Evolutionary conservation across 2,888 invertebrate genomes (phyloP).

Genomic region (Plusia festucae): DNA sequence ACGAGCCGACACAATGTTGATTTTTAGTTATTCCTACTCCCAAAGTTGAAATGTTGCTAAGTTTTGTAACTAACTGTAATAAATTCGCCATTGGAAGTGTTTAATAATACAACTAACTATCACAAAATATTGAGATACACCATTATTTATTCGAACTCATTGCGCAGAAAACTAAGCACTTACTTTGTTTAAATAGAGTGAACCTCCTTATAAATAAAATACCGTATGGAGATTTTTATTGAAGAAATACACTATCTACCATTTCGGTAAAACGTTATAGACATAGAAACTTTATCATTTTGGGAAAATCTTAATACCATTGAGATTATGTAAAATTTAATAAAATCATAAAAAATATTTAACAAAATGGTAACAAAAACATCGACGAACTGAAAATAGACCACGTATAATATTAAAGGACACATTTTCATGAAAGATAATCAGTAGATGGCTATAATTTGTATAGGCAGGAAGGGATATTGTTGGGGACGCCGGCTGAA

Average conservation of each 20-base stretch:
- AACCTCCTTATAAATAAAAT: too few relatives aligned
- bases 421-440: slow-evolving; percentile 40
- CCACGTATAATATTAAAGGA: slow-evolving; percentile 29
- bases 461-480: slow-evolving; percentile 62
- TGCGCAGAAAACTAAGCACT: too few relatives aligned
- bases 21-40: too few relatives aligned
- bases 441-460: slow-evolving; percentile 60
- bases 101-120: too few relatives aligned
- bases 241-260: too few relatives aligned
- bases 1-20: too few relatives aligned
- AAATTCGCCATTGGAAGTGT: neutral
- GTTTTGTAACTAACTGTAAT: slow-evolving; percentile 35
- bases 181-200: too few relatives aligned
- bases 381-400: slow-evolving; percentile 14
- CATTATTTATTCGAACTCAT: too few relatives aligned
- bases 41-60: too few relatives aligned
- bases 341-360: neutral
- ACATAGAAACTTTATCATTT: neutral
- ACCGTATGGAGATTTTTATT: too few relatives aligned
- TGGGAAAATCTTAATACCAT: neutral
- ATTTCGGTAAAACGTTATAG: too few relatives aligned
- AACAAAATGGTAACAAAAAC: slow-evolving; percentile 11
- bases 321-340: neutral
- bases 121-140: too few relatives aligned
- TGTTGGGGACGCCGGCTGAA: slow-evolving; percentile 60